A percentile compares a stretch with the other conserved stretches of the same genome.
phyloP scores from a whole-genome alignment of 2,888 invertebrate genomes.

The Saturnia pavonia region DNA sequence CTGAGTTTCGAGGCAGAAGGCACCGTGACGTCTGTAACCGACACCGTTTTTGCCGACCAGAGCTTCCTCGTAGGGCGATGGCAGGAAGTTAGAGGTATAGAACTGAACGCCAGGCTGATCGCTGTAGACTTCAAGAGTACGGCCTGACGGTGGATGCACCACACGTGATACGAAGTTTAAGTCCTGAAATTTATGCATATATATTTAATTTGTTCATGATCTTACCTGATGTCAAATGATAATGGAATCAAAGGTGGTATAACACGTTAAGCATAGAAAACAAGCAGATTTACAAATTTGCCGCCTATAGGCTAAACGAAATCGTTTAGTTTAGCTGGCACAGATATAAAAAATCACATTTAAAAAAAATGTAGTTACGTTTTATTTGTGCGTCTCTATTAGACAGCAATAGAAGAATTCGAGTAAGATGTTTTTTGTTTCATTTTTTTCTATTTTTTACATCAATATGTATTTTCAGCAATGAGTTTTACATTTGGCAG shows the following conservation, averaged over 20 bases:
- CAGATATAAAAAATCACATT: too few species aligned
- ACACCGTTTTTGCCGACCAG: constrained; percentile 61
- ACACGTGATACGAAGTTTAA: constrained; percentile 76
- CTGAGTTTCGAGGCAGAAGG: constrained; percentile 95
- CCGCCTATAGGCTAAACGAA: too few species aligned
- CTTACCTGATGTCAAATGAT: neutral
- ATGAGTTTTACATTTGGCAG: too few species aligned
- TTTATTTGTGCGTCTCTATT: neutral
- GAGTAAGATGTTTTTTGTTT: too few species aligned
- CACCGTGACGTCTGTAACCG: constrained; percentile 88
- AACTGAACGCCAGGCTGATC: constrained; percentile 96
- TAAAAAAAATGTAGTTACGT: too few species aligned
- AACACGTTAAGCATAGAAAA: too few species aligned
- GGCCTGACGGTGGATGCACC: constrained; percentile 85
- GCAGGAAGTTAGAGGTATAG: constrained; percentile 90
- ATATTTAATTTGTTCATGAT: neutral
- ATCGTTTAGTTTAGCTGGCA: too few species aligned
- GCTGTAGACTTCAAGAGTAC: constrained; percentile 89
- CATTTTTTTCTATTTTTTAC: too few species aligned
- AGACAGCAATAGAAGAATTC: neutral
- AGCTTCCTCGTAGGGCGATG: constrained; percentile 70
- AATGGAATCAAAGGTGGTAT: too few species aligned
- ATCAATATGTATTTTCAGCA: too few species aligned
- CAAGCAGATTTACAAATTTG: too few species aligned
- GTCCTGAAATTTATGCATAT: constrained; percentile 43